Conservation (phyloP, 2,888 invertebrate species). For the Clistopyga incitator region DNA sequence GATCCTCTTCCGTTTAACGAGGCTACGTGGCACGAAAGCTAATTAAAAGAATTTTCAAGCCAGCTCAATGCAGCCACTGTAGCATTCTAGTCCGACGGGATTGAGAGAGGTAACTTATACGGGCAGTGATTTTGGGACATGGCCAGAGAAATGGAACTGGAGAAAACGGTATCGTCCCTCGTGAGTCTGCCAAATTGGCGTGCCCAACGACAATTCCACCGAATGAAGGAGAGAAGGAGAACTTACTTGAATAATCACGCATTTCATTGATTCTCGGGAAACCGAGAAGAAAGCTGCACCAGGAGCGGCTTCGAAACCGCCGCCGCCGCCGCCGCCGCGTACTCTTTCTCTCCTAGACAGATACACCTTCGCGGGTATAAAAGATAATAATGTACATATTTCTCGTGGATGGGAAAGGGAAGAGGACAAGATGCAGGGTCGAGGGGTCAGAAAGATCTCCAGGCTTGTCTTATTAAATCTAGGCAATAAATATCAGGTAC, state of each 20-base stretch:
- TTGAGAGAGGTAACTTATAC: conserved; percentile 30
- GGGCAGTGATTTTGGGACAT: conserved; percentile 71
- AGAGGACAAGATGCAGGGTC: conserved; percentile 20
- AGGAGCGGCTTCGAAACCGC: neutral
- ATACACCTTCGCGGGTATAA: conserved; percentile 32
- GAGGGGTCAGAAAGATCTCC: conserved; percentile 36
- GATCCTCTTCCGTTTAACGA: conserved; percentile 53
- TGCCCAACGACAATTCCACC: conserved; percentile 68
- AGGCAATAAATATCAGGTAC: conserved; percentile 60
- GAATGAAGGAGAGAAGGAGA: conserved; percentile 54
- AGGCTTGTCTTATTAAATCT: conserved; percentile 62
- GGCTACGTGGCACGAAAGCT: conserved; percentile 66
- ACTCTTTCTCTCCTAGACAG: neutral
- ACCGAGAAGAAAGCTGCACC: neutral
- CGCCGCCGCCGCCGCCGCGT: too few species aligned
- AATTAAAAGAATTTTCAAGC: conserved; percentile 68
- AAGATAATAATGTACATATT: conserved; percentile 59
- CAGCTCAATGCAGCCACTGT: conserved; percentile 39
- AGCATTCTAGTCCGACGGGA: conserved; percentile 32
- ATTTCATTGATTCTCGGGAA: conserved; percentile 74
- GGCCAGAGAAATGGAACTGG: conserved; percentile 68
- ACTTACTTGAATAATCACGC: conserved; percentile 75
- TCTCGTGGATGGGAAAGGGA: conserved; percentile 18
- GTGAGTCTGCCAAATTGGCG: conserved; percentile 76
- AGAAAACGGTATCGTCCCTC: conserved; percentile 55